Conservation (phyloP, 2,888 invertebrate genomes). For the Synanthedon tipuliformis region DNA sequence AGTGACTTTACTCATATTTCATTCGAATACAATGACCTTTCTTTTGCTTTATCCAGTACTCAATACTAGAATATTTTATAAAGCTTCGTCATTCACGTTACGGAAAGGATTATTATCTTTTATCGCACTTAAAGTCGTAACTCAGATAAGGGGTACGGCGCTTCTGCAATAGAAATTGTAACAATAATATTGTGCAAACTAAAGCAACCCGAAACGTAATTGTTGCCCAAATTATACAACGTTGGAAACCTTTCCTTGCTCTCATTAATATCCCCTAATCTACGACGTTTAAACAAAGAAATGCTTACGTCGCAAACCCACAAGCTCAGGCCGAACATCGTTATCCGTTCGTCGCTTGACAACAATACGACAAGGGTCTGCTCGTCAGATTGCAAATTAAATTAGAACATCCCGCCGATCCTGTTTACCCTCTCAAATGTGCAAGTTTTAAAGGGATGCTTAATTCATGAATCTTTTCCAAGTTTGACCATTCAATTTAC, state of each 20-base stretch:
- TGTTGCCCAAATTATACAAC: slow-evolving; percentile 13
- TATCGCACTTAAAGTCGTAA: not conserved
- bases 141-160: not conserved
- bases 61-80: slow-evolving; percentile 19
- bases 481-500: slow-evolving; percentile 60
- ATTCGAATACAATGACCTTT: slow-evolving; percentile 47
- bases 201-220: slow-evolving; percentile 9
- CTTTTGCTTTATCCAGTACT: slow-evolving; percentile 45
- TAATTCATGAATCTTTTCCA: slow-evolving; percentile 59
- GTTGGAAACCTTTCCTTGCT: slow-evolving; percentile 31
- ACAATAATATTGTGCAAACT: not conserved
- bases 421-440: slow-evolving; percentile 51
- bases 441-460: slow-evolving; percentile 52
- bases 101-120: not conserved
- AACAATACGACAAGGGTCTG: slow-evolving; percentile 32
- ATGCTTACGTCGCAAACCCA: slow-evolving; percentile 21
- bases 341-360: slow-evolving; percentile 43
- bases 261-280: slow-evolving; percentile 47
- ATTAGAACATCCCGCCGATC: slow-evolving; percentile 44
- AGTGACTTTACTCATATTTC: slow-evolving; percentile 53
- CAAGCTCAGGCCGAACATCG: slow-evolving; percentile 16
- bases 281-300: slow-evolving; percentile 39
- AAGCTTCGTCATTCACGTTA: not conserved
- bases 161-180: not conserved
- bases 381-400: slow-evolving; percentile 51